Evolutionary conservation across 2,888 invertebrate genomes (phyloP).

Genomic region (Aphodius granarius): DNA sequence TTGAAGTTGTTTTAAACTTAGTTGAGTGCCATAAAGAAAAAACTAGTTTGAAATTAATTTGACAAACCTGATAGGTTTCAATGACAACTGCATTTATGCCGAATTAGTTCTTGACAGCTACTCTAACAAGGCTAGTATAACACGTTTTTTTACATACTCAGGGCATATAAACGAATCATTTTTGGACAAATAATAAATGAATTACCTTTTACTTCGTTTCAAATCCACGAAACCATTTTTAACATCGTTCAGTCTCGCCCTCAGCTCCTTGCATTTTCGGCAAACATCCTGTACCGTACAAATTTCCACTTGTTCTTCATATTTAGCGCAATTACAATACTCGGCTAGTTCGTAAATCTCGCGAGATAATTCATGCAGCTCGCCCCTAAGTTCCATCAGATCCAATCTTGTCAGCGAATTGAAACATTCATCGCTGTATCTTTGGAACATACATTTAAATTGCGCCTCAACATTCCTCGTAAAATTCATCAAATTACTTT

Average conservation of each 20-base stretch:
- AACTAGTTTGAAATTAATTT: too few relatives aligned
- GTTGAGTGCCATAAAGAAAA: too few relatives aligned
- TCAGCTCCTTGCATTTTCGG: conserved; percentile 60
- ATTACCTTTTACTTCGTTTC: conserved; percentile 58
- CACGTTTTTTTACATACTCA: too few relatives aligned
- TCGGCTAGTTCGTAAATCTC: conserved; percentile 33
- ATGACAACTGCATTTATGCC: too few relatives aligned
- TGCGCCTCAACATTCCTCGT: conserved; percentile 64
- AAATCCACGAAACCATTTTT: conserved; percentile 56
- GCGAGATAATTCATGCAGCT: conserved; percentile 31
- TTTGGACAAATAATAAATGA: too few relatives aligned
- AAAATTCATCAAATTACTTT: conserved; percentile 52
- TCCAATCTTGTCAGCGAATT: conserved; percentile 30
- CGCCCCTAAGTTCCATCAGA: conserved; percentile 31
- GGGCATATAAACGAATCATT: too few relatives aligned
- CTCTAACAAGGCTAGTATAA: too few relatives aligned
- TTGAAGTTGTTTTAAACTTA: too few relatives aligned
- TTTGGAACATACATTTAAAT: conserved; percentile 68
- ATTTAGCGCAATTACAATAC: conserved; percentile 21
- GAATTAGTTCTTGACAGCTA: too few relatives aligned
- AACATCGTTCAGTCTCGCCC: conserved; percentile 58
- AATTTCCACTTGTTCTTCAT: conserved; percentile 30
- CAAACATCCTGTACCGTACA: conserved; percentile 59
- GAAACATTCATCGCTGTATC: conserved; percentile 59
- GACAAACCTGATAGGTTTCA: too few relatives aligned